Base-by-base conservation (phyloP, 2,888 invertebrate species). In the Pachymerium ferrugineum region DNA sequence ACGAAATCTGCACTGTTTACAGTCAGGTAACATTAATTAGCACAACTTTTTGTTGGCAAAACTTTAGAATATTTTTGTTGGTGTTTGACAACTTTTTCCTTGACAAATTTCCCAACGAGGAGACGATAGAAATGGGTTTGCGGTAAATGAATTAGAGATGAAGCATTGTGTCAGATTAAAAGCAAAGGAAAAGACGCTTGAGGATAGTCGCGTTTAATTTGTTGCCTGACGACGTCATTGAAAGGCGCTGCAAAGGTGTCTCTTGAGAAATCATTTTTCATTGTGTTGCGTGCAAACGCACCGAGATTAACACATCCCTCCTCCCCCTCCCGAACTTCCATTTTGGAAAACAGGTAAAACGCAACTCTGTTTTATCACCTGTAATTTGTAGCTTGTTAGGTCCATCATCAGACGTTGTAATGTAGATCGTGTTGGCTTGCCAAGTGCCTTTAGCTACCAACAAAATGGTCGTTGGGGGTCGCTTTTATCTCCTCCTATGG, bases 231-330 rank as follows among this genome's bases (percentile, higher is more conserved):
- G 62, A 62, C 62, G 62, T 62, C 62, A 62, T 62, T 62, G 62
- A 62, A 62, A 62, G 62, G 62, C 62, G 62, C 25, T 10, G 28
- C 25, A 62, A 62, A 62, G 62, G 62, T 62, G 62, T 62, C 62
- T 62, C 62, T 62, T 62, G 62, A 62, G 62, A 62, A 62, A 62
- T 62, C 62, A 62, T 62, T 62, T 62, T 62, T 62, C 62, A 62
- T 62, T 62, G 62, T 62, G 62, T 62, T 62, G 62, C 62, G 62
- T 62, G 62, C 62, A 62, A 62, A 62, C 28, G 62, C 25, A 62
- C 62, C 28, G 62, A 62, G 62, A 62, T 62, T 62, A 62, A 62
- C n/a, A 38, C n/a, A n/a, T n/a, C n/a, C n/a, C n/a, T n/a, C n/a
- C n/a, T n/a, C n/a, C n/a, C n/a, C n/a, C n/a, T n/a, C n/a, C n/a